phyloP scores from a whole-genome alignment of 2,113 vertebrate genomes.

The Oncorhynchus mykiss region DNA sequence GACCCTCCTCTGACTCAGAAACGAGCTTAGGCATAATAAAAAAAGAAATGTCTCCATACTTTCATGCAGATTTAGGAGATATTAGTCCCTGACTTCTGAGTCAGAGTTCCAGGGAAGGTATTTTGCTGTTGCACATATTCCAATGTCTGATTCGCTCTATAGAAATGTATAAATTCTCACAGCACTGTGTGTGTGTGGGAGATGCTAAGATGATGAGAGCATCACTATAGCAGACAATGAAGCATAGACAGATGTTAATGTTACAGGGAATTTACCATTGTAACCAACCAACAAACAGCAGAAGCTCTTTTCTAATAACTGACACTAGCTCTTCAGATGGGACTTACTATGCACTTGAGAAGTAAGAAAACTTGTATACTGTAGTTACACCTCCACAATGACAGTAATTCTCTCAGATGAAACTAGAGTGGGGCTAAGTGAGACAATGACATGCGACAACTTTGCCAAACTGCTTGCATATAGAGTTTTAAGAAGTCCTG shows the following conservation, averaged over 20 bases:
- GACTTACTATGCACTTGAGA: not conserved
- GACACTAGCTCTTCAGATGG: not conserved
- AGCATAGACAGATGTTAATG: too few relatives aligned
- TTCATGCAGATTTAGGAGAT: conserved; percentile 1
- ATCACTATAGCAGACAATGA: not conserved
- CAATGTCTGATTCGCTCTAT: not conserved
- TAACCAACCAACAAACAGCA: not conserved
- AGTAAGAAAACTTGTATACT: not conserved
- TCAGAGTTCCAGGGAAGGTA: not conserved
- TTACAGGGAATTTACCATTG: too few relatives aligned
- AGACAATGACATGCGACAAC: conserved; percentile 9
- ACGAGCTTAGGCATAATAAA: not conserved
- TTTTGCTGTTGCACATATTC: not conserved
- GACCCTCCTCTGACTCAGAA: conserved; percentile 9
- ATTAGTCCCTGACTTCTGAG: not conserved
- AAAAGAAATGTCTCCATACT: conserved; percentile 1
- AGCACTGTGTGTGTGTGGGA: not conserved
- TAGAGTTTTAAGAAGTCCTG: conserved; percentile 35
- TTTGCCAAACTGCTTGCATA: conserved; percentile 23
- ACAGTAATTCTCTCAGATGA: not conserved
- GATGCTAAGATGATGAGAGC: not conserved
- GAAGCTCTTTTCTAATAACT: not conserved
- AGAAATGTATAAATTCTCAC: not conserved
- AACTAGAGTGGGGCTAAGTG: conserved; percentile 19
- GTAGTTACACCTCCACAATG: not conserved